Evolutionary conservation across 2,113 vertebrate species (phyloP), one percentile per base, ranked within the genome.

Genomic region (Strigops habroptila): DNA sequence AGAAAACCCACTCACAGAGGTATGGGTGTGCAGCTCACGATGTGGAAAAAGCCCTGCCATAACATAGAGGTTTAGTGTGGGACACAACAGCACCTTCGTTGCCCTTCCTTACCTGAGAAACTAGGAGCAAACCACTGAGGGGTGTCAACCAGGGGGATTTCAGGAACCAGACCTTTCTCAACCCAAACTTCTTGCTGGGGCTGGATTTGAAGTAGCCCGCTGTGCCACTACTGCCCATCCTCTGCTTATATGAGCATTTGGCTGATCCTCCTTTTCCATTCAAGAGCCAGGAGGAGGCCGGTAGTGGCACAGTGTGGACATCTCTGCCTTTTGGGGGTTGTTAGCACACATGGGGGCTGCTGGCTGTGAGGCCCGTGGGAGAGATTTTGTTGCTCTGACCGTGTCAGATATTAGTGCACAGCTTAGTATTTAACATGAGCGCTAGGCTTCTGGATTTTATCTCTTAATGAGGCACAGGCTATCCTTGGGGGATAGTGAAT

Each of bases 391-490:
- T 73, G 65, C 51, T 89, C 70, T 73, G 70, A 43, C n/a, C 0
- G 1, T 43, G 68, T 51, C 81, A 55, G 69, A 39, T 64, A 68
- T 60, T 86, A 90, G 76, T 0, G 0, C 63, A 67, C 25, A 37
- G 5, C 31, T 78, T 57, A 48, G 53, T 51, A n/a, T 53, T 90
- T 60, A 71, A 52, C n/a, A 57, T 35, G 86, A 90, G 48, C 7
- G 22, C 51, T 28, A 15, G 80, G 69, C 65, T 95, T 86, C 95
- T 95, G 86, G 91, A 52, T 65, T 88, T 89, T 75, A 48, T 92
- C 92, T 91, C 73, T 12, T 91, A 76, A 93, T 76, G 75, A 96
- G 92, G 67, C 79, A 62, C 92, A 97, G 90, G 59, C 75, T 86
- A 21, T 90, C 88, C 73, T 81, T 70, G 73, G 81, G 92, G 69